Base-by-base conservation (phyloP, 2,888 invertebrate species). In the Gymnoscelis rufifasciata region DNA sequence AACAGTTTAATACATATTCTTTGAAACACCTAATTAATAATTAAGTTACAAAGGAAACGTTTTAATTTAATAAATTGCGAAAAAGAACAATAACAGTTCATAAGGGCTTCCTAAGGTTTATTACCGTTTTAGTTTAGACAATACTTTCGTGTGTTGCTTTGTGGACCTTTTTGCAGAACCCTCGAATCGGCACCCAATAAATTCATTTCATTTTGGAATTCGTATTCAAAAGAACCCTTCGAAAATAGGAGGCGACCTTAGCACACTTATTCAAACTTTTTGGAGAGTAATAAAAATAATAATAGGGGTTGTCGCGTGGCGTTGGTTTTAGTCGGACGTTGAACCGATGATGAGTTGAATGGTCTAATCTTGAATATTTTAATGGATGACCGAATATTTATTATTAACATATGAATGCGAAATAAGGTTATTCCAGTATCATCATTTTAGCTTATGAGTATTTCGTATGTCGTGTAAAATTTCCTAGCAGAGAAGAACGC, bases 291-390 rank as follows among this genome's bases (percentile, higher is more conserved):
- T 74, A 75, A 74, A 69, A 78, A 74, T 76, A 78, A 70, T 64
- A 68, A 65, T 60, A 68, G 71, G 74, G 79, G 67, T 59, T 54
- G 78, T 71, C 80, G 81, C 79, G 83, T 82, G 83, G 78, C 79
- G 61, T 47, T 40, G 31, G 7, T 6, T 6, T 8, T 7, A 7
- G 26, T 42, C 57, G 86, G 77, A 61, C 83, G 60, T 78, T 86
- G 84, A 84, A 81, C 84, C 59, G 19, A 19, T 62, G 52, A 40
- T 54, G 52, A 57, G 56, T 14, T 11, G 12, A n/a, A 28, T 28
- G 37, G 33, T 28, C 28, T 36, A 31, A 49, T 49, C 38, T 47
- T 30, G 36, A 55, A 54, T 51, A 19, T 50, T 15, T 30, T 51
- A 55, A 55, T 53, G 49, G 47, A 19, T 19, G 5, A 19, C 19